Base-by-base conservation (phyloP, 2,113 vertebrate species). In the Thymallus thymallus region DNA sequence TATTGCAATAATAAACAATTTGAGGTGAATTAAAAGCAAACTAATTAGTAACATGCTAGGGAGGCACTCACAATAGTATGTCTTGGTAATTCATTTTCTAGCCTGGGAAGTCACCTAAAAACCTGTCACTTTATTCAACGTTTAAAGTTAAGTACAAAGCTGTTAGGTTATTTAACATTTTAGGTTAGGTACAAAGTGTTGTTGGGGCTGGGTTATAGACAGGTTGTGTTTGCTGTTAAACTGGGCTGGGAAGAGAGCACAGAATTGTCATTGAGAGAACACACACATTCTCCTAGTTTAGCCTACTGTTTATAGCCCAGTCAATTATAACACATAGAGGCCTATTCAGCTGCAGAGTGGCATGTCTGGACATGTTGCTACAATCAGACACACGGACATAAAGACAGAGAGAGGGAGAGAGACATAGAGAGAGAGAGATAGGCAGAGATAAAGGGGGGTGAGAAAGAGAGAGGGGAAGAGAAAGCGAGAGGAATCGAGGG, bases 1-100 rank as follows among this genome's bases (percentile, higher is more conserved):
- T 26, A 18, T 18, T 51, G 48, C 16, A 73, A 29, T 73, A 73
- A 60, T 73, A 6, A 32, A 48, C 22, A 23, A 63, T 63, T 73
- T 63, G 35, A 63, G 60, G 63, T 65, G 6, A 32, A 14, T 23
- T 12, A 48, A 24, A 51, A 51, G 48, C 29, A 2, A 71, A 48
- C 71, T 73, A 73, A 63, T 73, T 63, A 64, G 62, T 46, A 64
- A 73, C 26, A 71, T 55, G 69, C 58, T 51, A 55, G 55, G 51
- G 3, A 70, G 12, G 30, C 24, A 60, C 69, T 30, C 12, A 3
- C 58, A 32, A 63, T 20, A 32, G 32, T 35, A 23, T 14, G 30
- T 14, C 14, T 61, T 29, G 41, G 23, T 64, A 72, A 46, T 58
- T 35, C 20, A 63, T 9, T 63, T 63, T 23, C 12, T 29, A 51